Percentiles rank a stretch among this genome's conserved stretches.
Evolutionary conservation across 2,888 invertebrate species (phyloP).

Genomic region (Gari tellinella): DNA sequence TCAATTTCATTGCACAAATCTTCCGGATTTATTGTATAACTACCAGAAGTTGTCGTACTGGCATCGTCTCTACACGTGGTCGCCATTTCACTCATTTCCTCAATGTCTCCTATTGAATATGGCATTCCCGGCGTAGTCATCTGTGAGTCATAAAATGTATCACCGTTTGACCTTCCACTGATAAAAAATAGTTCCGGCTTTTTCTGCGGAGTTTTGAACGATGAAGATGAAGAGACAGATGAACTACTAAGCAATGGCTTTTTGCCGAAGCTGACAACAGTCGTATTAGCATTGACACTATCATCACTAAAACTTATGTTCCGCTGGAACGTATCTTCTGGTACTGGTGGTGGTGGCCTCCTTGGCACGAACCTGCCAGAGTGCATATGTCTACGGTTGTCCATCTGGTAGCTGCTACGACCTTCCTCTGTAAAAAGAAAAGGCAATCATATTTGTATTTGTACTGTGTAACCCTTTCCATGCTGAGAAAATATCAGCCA

Average conservation of each 20-base stretch:
- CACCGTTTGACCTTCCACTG: constrained; percentile 49
- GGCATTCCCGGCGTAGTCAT: constrained; percentile 66
- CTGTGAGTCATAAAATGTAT: constrained; percentile 62
- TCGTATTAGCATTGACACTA: constrained; percentile 73
- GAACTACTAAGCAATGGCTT: constrained; percentile 34
- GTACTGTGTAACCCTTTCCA: neutral
- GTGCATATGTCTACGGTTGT: constrained; percentile 15
- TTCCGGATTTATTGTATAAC: constrained; percentile 82
- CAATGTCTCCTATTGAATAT: constrained; percentile 76
- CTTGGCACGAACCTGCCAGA: constrained; percentile 37
- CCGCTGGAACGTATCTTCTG: constrained; percentile 57
- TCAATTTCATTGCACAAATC: constrained; percentile 82
- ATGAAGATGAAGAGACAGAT: constrained; percentile 17
- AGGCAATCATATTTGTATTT: neutral
- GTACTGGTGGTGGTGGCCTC: constrained; percentile 47
- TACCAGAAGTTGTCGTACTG: constrained; percentile 80
- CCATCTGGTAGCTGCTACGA: constrained; percentile 15
- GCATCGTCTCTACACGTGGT: constrained; percentile 70
- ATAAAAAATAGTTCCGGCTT: constrained; percentile 55
- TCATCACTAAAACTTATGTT: constrained; percentile 80
- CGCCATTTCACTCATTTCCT: constrained; percentile 69
- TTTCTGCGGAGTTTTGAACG: constrained; percentile 51
- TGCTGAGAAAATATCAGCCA: too few relatives aligned
- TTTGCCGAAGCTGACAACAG: constrained; percentile 47
- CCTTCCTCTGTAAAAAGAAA: constrained; percentile 54